Conservation (phyloP, 2,113 vertebrate genomes). For the Sciurus niger region DNA sequence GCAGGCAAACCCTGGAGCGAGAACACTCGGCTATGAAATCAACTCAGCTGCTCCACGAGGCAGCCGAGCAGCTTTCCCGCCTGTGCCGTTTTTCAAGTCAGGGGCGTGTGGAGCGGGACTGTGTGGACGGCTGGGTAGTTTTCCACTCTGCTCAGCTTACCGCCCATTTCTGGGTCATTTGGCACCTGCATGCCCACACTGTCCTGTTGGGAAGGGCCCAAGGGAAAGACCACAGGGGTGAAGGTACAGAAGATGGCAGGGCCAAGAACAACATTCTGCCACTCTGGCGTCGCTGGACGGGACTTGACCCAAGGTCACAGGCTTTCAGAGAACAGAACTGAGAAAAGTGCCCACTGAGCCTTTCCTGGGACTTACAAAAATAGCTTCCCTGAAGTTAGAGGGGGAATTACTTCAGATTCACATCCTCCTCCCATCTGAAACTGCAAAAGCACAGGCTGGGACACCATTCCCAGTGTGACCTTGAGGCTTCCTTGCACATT, state of each 20-base stretch:
- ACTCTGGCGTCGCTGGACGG: neutral
- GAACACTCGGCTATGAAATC: neutral
- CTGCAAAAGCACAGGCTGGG: fast-evolving
- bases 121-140: neutral
- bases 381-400: neutral
- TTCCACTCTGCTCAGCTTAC: neutral
- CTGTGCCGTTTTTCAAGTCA: fast-evolving
- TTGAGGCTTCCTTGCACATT: neutral
- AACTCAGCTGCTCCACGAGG: fast-evolving
- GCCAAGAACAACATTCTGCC: constrained; percentile 44
- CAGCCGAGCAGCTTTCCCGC: neutral
- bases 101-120: fast-evolving
- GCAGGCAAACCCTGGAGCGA: constrained; percentile 3
- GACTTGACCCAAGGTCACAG: neutral
- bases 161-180: constrained; percentile 14
- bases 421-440: neutral
- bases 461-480: neutral
- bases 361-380: neutral
- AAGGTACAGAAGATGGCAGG: neutral
- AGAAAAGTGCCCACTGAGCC: neutral
- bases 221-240: neutral
- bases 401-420: neutral
- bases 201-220: constrained; percentile 59
- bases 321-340: fast-evolving
- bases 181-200: constrained; percentile 9